Evolutionary conservation across 2,888 invertebrate species (phyloP).

Genomic region (Ariolimax columbianus): DNA sequence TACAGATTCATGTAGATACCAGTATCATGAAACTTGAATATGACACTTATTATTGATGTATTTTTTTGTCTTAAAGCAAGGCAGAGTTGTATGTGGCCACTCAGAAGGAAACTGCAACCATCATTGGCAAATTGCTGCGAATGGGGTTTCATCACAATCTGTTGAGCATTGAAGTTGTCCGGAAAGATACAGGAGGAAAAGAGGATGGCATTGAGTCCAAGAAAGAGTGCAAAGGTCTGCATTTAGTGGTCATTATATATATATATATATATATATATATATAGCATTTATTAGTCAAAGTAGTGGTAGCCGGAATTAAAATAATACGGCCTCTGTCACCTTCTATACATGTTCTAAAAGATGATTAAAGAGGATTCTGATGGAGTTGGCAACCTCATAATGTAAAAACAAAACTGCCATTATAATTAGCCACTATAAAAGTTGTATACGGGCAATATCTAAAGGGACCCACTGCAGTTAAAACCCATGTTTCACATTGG

Average conservation of each 20-base stretch:
- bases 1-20: too few relatives aligned
- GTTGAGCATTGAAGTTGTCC: constrained; percentile 49
- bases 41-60: background rate
- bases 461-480: too few relatives aligned
- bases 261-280: too few relatives aligned
- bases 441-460: too few relatives aligned
- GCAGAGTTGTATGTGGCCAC: constrained; percentile 51
- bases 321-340: too few relatives aligned
- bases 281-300: background rate
- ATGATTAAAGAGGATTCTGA: too few relatives aligned
- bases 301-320: too few relatives aligned
- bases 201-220: constrained; percentile 51
- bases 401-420: too few relatives aligned
- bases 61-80: constrained; percentile 33
- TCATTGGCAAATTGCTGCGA: constrained; percentile 48
- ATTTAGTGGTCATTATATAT: background rate
- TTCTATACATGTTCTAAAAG: too few relatives aligned
- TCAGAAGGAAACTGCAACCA: constrained; percentile 50
- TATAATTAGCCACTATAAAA: too few relatives aligned
- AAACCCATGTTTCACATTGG: too few relatives aligned
- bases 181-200: constrained; percentile 51
- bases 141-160: constrained; percentile 49
- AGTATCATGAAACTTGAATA: background rate
- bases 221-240: constrained; percentile 50
- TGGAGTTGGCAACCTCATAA: too few relatives aligned